A percentile compares a stretch with the other conserved stretches of the same genome.
Conservation (phyloP, 2,113 vertebrate species). For the Microcebus murinus region DNA sequence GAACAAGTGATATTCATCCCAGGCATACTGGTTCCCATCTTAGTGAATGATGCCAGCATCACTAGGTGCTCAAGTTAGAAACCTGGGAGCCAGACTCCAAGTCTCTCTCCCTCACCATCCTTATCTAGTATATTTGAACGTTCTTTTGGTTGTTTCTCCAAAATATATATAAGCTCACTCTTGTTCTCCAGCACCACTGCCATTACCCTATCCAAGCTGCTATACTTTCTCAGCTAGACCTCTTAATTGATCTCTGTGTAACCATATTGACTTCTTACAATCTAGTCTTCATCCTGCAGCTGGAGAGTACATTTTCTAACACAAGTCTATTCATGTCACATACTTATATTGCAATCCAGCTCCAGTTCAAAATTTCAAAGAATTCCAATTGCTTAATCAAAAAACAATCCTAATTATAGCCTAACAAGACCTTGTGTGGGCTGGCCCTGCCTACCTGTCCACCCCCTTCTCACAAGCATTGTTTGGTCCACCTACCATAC, state of each 20-base stretch:
- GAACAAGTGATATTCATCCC: background rate
- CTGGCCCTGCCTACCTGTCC: background rate
- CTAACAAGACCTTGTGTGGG: background rate
- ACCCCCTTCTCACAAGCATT: background rate
- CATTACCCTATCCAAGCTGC: background rate
- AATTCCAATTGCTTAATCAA: background rate
- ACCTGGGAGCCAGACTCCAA: background rate
- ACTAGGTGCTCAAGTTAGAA: background rate
- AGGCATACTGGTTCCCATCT: background rate
- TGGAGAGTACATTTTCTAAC: background rate
- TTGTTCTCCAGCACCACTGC: background rate
- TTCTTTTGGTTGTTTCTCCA: background rate
- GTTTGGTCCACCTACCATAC: background rate
- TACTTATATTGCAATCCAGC: background rate
- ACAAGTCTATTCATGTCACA: background rate
- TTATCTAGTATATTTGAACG: background rate
- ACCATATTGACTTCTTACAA: background rate
- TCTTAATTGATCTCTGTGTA: background rate
- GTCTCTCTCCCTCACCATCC: background rate
- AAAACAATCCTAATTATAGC: background rate
- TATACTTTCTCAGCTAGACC: background rate
- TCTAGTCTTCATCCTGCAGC: background rate
- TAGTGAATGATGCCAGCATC: background rate
- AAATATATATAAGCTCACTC: background rate
- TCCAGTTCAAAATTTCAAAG: background rate